phyloP scores from a whole-genome alignment of 2,113 vertebrate genomes.

The Heloderma charlesbogerti region DNA sequence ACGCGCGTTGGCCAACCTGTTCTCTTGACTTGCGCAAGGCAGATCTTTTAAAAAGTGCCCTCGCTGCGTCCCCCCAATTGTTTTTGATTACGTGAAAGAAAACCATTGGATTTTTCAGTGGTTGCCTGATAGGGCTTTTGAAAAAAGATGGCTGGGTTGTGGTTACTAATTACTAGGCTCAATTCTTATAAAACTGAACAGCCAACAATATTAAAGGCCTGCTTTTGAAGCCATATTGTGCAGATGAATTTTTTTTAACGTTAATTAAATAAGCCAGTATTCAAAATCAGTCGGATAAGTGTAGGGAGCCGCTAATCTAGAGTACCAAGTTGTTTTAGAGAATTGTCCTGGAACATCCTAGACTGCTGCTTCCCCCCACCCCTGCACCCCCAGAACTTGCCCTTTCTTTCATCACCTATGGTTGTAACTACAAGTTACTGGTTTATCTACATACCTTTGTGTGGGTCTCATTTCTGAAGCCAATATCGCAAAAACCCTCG shows the following conservation, averaged over 20 bases:
- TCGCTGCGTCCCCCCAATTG: background rate
- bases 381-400: background rate
- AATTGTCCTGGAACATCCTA: background rate
- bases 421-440: background rate
- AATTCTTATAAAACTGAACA: too few species aligned
- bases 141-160: background rate
- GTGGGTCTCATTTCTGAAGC: background rate
- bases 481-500: background rate
- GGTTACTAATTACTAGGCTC: background rate
- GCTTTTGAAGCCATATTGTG: background rate
- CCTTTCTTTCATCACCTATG: background rate
- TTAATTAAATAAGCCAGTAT: background rate
- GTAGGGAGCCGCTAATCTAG: background rate
- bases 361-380: background rate
- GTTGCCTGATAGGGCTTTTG: background rate
- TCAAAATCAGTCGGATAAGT: background rate
- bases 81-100: background rate
- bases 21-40: background rate
- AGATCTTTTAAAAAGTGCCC: background rate
- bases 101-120: background rate
- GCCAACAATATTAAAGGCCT: background rate
- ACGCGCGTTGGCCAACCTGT: background rate
- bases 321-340: background rate
- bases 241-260: background rate
- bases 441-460: background rate